phyloP scores from a whole-genome alignment of 2,113 vertebrate species.

The Tetrax tetrax region DNA sequence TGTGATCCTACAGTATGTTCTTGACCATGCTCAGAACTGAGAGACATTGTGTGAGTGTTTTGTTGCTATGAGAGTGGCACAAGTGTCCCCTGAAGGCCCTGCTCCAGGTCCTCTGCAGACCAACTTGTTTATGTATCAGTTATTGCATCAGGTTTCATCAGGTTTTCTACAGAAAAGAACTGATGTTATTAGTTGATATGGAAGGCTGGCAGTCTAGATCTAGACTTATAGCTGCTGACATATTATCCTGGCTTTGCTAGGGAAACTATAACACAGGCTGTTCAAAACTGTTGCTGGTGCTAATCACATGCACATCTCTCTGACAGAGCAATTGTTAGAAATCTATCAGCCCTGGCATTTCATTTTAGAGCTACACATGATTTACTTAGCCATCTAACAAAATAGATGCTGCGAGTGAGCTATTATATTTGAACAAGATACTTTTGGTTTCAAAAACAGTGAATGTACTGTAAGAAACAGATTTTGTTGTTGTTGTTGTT shows the following conservation, averaged over 20 bases:
- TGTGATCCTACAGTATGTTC: neutral
- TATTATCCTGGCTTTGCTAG: neutral
- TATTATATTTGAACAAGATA: neutral
- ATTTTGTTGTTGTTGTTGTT: neutral
- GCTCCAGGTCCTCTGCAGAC: neutral
- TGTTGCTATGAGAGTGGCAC: rapidly evolving
- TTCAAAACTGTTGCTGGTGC: neutral
- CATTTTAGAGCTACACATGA: neutral
- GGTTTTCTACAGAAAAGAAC: neutral
- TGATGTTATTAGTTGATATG: neutral
- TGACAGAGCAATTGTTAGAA: neutral
- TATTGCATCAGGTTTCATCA: neutral
- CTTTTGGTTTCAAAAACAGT: neutral
- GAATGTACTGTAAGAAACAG: neutral
- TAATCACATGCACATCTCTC: neutral
- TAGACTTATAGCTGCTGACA: neutral
- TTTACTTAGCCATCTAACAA: neutral
- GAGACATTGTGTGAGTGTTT: rapidly evolving
- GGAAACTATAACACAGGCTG: neutral
- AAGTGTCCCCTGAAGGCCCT: neutral
- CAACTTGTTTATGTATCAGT: neutral
- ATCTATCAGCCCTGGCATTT: neutral
- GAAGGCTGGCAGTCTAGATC: neutral
- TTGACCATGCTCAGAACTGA: neutral
- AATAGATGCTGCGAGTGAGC: neutral